These are phyloP conservation scores for Scortum barcoo DNA, from an alignment of 2,113 vertebrate genomes.

Conservation along the genomic window DNA sequence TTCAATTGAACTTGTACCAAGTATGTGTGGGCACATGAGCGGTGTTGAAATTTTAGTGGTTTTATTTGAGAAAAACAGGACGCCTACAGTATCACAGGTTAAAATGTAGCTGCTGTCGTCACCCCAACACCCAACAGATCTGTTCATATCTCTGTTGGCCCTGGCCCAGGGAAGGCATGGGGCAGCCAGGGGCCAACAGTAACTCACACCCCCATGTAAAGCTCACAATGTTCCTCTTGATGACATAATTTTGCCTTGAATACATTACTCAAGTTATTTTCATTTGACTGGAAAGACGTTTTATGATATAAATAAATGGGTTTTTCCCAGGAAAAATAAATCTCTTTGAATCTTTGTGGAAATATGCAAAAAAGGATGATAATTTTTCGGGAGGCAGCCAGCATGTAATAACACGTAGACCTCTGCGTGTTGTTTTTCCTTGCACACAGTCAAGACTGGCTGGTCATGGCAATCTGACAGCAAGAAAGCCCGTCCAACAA, in stretches of 20 bases:
- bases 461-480: conserved; percentile 28
- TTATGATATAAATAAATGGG: conserved; percentile 57
- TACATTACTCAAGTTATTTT: conserved; percentile 28
- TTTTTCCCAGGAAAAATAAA: conserved; percentile 16
- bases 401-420: conserved; percentile 31
- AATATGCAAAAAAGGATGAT: conserved; percentile 37
- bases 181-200: conserved; percentile 13
- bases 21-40: conserved; percentile 7
- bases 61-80: conserved; percentile 36
- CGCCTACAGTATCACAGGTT: conserved; percentile 28
- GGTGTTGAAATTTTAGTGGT: conserved; percentile 32
- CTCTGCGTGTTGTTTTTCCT: conserved; percentile 29
- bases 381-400: conserved; percentile 11
- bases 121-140: neutral
- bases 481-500: conserved; percentile 27
- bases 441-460: conserved; percentile 8
- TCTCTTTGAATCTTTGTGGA: conserved; percentile 35
- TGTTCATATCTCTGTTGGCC: conserved; percentile 9
- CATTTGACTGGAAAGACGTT: conserved; percentile 38
- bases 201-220: neutral
- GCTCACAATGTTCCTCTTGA: conserved; percentile 29
- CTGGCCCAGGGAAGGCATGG: neutral
- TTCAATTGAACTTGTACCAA: conserved; percentile 17
- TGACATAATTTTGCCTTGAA: conserved; percentile 41
- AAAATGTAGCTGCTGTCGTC: conserved; percentile 43